A percentile compares a stretch with the other conserved stretches of the same genome.
phyloP scores from a whole-genome alignment of 2,797 vertebrate species.

The Chelon labrosus region DNA sequence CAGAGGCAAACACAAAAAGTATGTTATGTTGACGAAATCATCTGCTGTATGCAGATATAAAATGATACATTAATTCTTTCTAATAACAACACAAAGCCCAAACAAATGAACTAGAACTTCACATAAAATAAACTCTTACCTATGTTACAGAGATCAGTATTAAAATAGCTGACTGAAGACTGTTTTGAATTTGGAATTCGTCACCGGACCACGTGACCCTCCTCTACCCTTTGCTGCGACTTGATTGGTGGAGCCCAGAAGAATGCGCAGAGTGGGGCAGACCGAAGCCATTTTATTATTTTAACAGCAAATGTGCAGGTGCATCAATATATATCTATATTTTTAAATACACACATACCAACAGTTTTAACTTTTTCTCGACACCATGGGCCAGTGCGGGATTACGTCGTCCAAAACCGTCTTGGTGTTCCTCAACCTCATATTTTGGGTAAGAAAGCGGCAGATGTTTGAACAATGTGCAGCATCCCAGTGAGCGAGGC shows the following conservation, averaged over 20 bases:
- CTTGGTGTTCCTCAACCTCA: slow-evolving; percentile 96
- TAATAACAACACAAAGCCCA: too few species aligned
- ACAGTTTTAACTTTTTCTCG: slow-evolving; percentile 25
- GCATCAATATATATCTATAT: slow-evolving; percentile 45
- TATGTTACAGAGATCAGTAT: not conserved
- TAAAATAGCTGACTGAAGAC: not conserved
- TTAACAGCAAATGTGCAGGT: slow-evolving; percentile 70
- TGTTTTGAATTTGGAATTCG: slow-evolving; percentile 53
- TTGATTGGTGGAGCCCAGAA: slow-evolving; percentile 66
- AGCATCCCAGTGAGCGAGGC: slow-evolving; percentile 52
- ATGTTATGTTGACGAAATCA: too few species aligned
- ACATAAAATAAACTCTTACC: not conserved
- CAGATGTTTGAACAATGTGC: slow-evolving; percentile 44
- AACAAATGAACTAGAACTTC: too few species aligned
- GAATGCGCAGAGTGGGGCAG: slow-evolving; percentile 56
- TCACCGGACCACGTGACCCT: slow-evolving; percentile 62
- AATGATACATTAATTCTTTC: too few species aligned
- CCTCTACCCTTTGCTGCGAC: not conserved
- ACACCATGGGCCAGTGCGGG: slow-evolving; percentile 94
- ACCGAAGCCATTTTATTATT: slow-evolving; percentile 84
- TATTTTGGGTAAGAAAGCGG: slow-evolving; percentile 93
- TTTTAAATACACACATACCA: not conserved
- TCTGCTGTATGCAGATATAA: too few species aligned
- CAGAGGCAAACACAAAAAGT: too few species aligned
- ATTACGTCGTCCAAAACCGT: slow-evolving; percentile 99